A percentile compares a stretch with the other conserved stretches of the same genome.
Conservation (phyloP, 53 echinoderm and acorn worm genomes). For the Patiria pectinifera region DNA sequence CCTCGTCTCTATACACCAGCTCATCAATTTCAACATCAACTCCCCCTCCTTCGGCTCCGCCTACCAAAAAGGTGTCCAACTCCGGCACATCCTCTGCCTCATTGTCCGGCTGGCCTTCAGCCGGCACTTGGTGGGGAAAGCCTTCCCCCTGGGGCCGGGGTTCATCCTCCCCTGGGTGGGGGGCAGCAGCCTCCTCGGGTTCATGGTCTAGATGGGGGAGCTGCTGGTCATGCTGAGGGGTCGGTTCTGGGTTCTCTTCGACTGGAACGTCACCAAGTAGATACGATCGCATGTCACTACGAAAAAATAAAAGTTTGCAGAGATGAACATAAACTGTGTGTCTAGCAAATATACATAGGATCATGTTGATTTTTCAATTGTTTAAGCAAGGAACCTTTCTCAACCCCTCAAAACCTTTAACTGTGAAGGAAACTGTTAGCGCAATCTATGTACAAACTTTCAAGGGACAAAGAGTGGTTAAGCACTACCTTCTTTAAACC, state of each 20-base stretch:
- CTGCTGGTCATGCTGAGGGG: constrained; percentile 56
- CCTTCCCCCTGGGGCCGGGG: neutral
- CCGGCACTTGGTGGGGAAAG: neutral
- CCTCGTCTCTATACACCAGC: constrained; percentile 24
- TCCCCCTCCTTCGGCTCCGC: constrained; percentile 14
- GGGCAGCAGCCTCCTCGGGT: constrained; percentile 22
- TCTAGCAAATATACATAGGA: neutral
- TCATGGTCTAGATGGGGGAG: constrained; percentile 30
- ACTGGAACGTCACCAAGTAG: constrained; percentile 90
- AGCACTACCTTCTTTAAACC: no score
- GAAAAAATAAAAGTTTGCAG: neutral
- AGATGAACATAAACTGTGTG: no score
- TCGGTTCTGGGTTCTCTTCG: constrained; percentile 30
- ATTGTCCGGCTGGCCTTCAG: neutral
- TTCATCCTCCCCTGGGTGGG: constrained; percentile 1
- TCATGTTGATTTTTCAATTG: no score
- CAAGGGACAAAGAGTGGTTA: no score
- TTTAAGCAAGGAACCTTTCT: no score
- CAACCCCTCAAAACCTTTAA: no score
- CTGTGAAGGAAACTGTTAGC: no score
- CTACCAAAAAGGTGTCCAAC: neutral
- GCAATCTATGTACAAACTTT: no score
- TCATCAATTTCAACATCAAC: constrained; percentile 29
- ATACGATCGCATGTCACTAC: constrained; percentile 92
- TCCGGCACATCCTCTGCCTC: neutral